Base-by-base conservation (phyloP, 2,888 invertebrate species). In the Lasioglossum morio region DNA sequence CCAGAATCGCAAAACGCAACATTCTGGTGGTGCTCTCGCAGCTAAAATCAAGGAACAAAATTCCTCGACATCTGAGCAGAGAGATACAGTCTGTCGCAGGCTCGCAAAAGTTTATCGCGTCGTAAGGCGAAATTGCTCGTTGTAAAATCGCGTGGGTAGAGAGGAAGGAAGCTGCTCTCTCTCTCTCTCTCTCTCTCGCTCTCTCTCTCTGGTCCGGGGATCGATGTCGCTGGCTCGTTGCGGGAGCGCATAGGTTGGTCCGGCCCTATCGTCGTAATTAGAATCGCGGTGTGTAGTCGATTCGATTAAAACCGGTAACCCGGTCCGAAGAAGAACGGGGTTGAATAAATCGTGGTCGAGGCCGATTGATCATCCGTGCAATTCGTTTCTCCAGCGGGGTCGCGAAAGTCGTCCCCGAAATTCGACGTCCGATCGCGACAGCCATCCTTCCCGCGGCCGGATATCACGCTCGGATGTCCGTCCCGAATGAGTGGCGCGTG, bases 111-210 rank as follows among this genome's bases (percentile, higher is more conserved):
- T 93, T 94, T 93, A 93, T 93, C 92, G 92, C 40, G 89, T 86
- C 90, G 91, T 91, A 93, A 93, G 91, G 88, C 86, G 89, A 82
- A 91, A 92, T 92, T 90, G 90, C 91, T 92, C 90, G 88, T 88
- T 66, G 90, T 92, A 93, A 93, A 94, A 93, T 92, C 86, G 89
- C 86, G 84, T 23, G 43, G 69, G 69, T 16, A 27, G 23, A 27
- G 63, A 34, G 82, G 60, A 72, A 77, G 63, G 73, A 77, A 82
- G 16, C 87, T 4, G n/a, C 34, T 30, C 60, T 60, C 27, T 57
- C n/a, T 60, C 60, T 60, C 60, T 66, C n/a, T n/a, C n/a, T n/a
- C n/a, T n/a, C n/a, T n/a, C n/a, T n/a, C n/a, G 34, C 34, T 30
- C 60, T 60, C 27, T 57, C n/a, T 60, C 60, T 60, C 60, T 66